phyloP scores from a whole-genome alignment of 2,113 vertebrate species.

The Heloderma charlesbogerti region DNA sequence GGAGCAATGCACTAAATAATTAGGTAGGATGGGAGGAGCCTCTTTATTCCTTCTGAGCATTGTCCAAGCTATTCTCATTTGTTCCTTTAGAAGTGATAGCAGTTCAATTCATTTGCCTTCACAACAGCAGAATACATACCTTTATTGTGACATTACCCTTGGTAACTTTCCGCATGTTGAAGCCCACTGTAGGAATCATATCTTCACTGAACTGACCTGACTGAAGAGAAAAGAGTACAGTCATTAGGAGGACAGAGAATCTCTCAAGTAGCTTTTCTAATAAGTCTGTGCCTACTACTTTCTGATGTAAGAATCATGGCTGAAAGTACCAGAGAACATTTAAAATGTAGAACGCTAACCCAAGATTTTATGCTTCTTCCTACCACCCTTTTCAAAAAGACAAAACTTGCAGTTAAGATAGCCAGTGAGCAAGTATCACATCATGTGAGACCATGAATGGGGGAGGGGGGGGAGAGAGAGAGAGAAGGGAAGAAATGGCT shows the following conservation, averaged over 20 bases:
- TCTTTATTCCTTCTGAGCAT: not conserved
- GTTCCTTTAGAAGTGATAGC: not conserved
- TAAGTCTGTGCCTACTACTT: not conserved
- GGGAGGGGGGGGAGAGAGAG: not conserved
- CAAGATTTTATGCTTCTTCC: not conserved
- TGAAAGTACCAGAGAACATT: conserved; percentile 8
- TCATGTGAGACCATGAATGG: not conserved
- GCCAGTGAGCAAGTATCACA: not conserved
- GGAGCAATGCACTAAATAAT: not conserved
- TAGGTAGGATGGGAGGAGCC: not conserved
- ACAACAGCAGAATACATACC: conserved; percentile 67
- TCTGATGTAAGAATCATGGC: not conserved
- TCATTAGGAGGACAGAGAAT: not conserved
- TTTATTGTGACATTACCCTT: conserved; percentile 91
- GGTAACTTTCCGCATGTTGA: conserved; percentile 89
- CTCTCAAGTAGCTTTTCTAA: not conserved
- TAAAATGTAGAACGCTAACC: not conserved
- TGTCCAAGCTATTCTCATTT: not conserved
- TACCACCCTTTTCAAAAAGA: not conserved
- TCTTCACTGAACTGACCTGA: conserved; percentile 90
- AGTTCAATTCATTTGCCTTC: not conserved
- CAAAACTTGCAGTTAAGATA: not conserved
- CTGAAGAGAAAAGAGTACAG: conserved; percentile 62
- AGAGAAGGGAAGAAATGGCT: not conserved
- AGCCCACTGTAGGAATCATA: conserved; percentile 90